Conservation (phyloP, 2,797 vertebrate species). For the Danio albolineatus region DNA sequence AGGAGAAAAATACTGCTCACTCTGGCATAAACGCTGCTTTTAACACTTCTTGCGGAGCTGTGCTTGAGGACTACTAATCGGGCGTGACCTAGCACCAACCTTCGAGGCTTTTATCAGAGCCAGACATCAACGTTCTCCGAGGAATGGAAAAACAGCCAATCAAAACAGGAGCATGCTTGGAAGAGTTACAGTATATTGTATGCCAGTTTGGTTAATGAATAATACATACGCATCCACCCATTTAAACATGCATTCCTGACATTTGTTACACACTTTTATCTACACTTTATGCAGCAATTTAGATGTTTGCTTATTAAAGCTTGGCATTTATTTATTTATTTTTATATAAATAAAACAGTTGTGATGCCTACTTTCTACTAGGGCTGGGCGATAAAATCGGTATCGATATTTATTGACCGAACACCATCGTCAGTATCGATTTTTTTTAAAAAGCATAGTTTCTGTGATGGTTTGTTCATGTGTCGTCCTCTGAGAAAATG, state of each 20-base stretch:
- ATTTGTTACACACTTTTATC: conserved; percentile 15
- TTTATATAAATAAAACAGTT: no score
- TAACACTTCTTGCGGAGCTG: conserved; percentile 24
- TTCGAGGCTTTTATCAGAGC: conserved; percentile 39
- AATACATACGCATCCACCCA: conserved; percentile 25
- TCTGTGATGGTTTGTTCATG: no score
- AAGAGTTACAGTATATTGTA: conserved; percentile 22
- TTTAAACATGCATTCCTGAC: not conserved
- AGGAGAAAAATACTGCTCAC: conserved; percentile 44
- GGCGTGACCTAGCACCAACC: conserved; percentile 41
- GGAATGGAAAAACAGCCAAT: conserved; percentile 17
- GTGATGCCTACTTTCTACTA: no score
- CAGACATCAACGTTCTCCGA: conserved; percentile 31
- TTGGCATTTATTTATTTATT: not conserved
- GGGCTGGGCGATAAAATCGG: no score
- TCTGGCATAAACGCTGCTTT: conserved; percentile 46
- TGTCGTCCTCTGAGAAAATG: no score
- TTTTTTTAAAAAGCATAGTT: no score
- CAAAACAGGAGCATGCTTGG: not conserved
- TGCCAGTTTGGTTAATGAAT: conserved; percentile 11
- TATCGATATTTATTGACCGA: no score
- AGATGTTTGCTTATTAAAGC: not conserved
- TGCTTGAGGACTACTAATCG: conserved; percentile 46
- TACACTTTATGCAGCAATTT: not conserved
- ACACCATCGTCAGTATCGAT: no score